Conservation (phyloP, 2,113 vertebrate genomes). For the Myxocyprinus asiaticus region DNA sequence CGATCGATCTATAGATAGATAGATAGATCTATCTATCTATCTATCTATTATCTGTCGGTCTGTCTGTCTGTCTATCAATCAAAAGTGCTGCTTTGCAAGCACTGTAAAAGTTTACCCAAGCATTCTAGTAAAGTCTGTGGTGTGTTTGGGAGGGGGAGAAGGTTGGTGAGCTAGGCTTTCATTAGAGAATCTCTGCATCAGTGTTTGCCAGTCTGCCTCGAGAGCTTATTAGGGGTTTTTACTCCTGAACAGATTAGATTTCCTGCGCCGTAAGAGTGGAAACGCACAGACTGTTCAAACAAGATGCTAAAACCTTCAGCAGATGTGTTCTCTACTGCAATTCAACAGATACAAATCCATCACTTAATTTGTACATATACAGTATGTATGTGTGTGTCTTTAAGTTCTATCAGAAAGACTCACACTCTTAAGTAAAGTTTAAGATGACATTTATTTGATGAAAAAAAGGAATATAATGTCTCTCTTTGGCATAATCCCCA, state of each 20-base stretch:
- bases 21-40: too few species aligned
- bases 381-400: neutral
- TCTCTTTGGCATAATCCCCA: too few species aligned
- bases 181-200: conserved; percentile 15
- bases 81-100: too few species aligned
- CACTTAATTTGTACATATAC: neutral
- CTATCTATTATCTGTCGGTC: too few species aligned
- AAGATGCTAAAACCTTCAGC: neutral
- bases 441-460: too few species aligned
- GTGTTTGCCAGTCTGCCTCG: conserved; percentile 22
- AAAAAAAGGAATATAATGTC: too few species aligned
- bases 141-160: neutral
- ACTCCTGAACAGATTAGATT: conserved; percentile 36
- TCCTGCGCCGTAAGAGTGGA: conserved; percentile 10
- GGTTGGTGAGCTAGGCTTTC: conserved; percentile 32
- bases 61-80: too few species aligned
- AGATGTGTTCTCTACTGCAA: conserved; percentile 24
- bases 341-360: conserved; percentile 8
- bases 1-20: too few species aligned
- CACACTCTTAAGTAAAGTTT: too few species aligned
- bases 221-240: conserved; percentile 26
- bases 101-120: too few species aligned
- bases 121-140: neutral
- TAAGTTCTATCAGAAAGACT: neutral
- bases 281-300: conserved; percentile 18